Base-by-base conservation (phyloP, 2,797 vertebrate genomes). In the Chloroceryle amazona region DNA sequence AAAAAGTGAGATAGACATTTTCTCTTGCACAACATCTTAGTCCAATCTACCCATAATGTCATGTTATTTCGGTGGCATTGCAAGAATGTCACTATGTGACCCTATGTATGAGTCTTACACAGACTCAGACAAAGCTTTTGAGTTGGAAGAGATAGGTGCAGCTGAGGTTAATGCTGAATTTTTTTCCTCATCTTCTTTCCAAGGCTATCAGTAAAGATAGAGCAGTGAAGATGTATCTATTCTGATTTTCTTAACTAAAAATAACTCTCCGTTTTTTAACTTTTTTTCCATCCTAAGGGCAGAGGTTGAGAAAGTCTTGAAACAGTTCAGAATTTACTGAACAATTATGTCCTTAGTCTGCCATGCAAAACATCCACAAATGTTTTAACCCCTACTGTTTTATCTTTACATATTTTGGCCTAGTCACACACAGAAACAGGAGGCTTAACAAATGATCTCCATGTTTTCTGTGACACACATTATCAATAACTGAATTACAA, bases 331-430 rank as follows among this genome's bases (percentile, higher is more conserved):
- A 89, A 62, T 9, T 72, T 83, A 61, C 57, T 90, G 68, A 95
- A 81, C 57, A 95, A 93, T 78, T 63, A 88, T 42, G 35, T 95
- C 68, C 68, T 86, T 95, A 70, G 33, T 74, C 42, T 91, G 46
- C 88, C 49, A 74, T n/a, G 13, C 29, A 83, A 75, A 86, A 51
- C 21, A 88, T 65, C 44, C 61, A 83, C 23, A 81, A 71, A 61
- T 4, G 0, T 70, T 91, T 88, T 91, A 90, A 81, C 11, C 29
- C n/a, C 20, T 52, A 5, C 25, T 49, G 31, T 25, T 74, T 54
- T 90, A 54, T 54, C 61, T 71, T 73, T 60, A 60, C 19, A 4
- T 70, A 11, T 33, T 67, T 84, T 81, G 57, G 39, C 55, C 46
- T 79, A 12, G 11, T 70, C 37, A 37, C 26, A 47, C 7, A 44